Base-by-base conservation (phyloP, 2,888 invertebrate genomes). In the Alviniconcha strummeri region DNA sequence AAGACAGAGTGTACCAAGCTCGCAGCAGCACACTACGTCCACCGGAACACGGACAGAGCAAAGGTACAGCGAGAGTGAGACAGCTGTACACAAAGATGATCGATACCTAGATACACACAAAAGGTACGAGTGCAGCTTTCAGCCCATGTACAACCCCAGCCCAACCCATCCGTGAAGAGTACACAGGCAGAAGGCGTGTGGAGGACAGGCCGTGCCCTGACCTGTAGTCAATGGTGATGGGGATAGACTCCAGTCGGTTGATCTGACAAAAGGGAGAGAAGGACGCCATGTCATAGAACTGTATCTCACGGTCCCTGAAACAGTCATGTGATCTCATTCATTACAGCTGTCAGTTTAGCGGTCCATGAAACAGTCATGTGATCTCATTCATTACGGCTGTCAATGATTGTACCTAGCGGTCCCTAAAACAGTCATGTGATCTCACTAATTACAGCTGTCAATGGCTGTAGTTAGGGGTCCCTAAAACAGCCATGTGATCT, bases 211-310 rank as follows among this genome's bases (percentile, higher is more conserved):
- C 36, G 36, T 36, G 36, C 36, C 36, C 36, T 36, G 36, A 94
- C 93, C 92, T 91, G 88, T 93, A 94, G 86, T 93, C 92, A 60
- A 52, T 78, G 64, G 60, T 52, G 78, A 94, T 88, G 8, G 94
- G 94, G 0, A 94, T 92, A 17, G 93, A 93, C 82, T 92, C 92
- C 71, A 94, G 84, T 52, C 93, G 91, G 87, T 91, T 92, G 82
- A 94, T 91, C 88, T 94, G 93, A 86, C 94, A 94, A 86, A 93
- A 93, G 7, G 93, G 93, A 74, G 93, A 92, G 88, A 93, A 93
- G 36, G 93, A 93, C 36, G 93, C 92, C 83, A 93, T 85, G 86
- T 94, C 94, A 89, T 93, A 94, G 88, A 94, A 94, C 89, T 94
- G 94, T 36, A 94, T 91, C 86, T 94, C 94, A 84, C 94, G 87